phyloP scores from a whole-genome alignment of 1,140 invertebrate species.

The Formica exsecta region DNA sequence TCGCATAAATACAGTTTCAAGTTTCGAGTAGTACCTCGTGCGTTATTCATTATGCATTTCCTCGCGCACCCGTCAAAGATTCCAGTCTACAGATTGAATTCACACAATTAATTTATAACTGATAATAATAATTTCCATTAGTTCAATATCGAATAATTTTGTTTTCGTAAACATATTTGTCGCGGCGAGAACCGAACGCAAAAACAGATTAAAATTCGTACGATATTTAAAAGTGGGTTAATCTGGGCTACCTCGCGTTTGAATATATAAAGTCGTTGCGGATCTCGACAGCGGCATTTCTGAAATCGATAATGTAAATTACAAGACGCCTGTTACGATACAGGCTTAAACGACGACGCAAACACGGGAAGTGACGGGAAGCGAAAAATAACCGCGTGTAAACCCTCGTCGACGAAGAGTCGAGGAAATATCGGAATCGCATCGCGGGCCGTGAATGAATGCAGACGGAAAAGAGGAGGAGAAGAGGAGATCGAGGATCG shows the following conservation, averaged over 20 bases:
- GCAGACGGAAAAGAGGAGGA: not conserved
- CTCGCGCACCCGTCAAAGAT: not conserved
- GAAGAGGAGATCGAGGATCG: not conserved
- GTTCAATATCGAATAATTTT: not conserved
- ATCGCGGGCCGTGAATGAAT: not conserved
- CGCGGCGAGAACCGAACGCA: slow-evolving; percentile 1
- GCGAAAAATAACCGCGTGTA: slow-evolving; percentile 14
- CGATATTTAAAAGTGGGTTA: slow-evolving; percentile 54
- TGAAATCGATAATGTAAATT: slow-evolving; percentile 63
- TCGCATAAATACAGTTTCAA: not conserved
- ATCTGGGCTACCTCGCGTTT: slow-evolving; percentile 48
- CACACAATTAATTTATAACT: not conserved
- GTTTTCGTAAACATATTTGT: not conserved
- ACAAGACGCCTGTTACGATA: slow-evolving; percentile 56
- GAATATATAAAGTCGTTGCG: slow-evolving; percentile 60
- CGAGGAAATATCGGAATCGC: slow-evolving; percentile 23
- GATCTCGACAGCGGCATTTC: slow-evolving; percentile 53
- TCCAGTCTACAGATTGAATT: not conserved
- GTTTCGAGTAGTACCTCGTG: not conserved
- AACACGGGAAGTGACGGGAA: slow-evolving; percentile 39
- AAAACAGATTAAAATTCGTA: slow-evolving; percentile 40
- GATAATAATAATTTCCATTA: not conserved
- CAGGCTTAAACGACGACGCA: slow-evolving; percentile 50
- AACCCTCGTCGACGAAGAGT: not conserved
- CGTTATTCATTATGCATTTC: not conserved